Evolutionary conservation across 1,140 invertebrate species (phyloP).

Genomic region (Hyphantria cunea): DNA sequence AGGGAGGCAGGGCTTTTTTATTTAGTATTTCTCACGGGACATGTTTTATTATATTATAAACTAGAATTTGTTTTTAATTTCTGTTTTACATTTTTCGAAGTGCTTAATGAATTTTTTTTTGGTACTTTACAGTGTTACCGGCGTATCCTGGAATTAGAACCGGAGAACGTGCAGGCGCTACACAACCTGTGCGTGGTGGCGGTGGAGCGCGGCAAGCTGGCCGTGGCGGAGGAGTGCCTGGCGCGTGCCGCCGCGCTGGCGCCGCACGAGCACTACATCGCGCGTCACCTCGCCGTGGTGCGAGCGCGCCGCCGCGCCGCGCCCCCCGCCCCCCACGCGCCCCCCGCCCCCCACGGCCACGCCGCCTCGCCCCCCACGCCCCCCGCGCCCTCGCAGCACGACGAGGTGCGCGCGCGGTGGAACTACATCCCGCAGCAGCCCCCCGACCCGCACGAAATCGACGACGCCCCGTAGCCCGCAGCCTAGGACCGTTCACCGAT

Average conservation of each 20-base stretch:
- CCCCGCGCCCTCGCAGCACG: no score
- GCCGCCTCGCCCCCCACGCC: conserved; percentile 30
- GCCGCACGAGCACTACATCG: conserved; percentile 94
- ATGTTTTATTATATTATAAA: no score
- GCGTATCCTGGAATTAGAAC: conserved; percentile 92
- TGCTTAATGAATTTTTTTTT: no score
- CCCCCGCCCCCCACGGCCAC: conserved; percentile 10
- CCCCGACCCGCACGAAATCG: conserved; percentile 67
- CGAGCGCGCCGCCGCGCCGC: conserved; percentile 84
- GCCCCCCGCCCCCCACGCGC: conserved; percentile 22
- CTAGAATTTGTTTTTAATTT: no score
- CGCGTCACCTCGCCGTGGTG: conserved; percentile 93
- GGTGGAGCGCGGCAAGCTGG: conserved; percentile 93
- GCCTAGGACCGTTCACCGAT: not conserved
- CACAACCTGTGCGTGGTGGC: conserved; percentile 98
- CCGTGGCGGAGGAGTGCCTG: conserved; percentile 92
- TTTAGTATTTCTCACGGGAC: no score
- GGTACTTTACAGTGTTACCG: conserved; percentile 90
- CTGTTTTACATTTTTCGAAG: no score
- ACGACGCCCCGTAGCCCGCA: conserved; percentile 63
- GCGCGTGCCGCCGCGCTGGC: conserved; percentile 90
- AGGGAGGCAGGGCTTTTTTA: no score
- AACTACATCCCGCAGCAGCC: conserved; percentile 77
- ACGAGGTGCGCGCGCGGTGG: conserved; percentile 69
- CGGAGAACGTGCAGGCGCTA: conserved; percentile 95